Evolutionary conservation across 2,888 invertebrate genomes (phyloP), one percentile per base, ranked within the genome.

Genomic region (Lasioglossum lativentre): DNA sequence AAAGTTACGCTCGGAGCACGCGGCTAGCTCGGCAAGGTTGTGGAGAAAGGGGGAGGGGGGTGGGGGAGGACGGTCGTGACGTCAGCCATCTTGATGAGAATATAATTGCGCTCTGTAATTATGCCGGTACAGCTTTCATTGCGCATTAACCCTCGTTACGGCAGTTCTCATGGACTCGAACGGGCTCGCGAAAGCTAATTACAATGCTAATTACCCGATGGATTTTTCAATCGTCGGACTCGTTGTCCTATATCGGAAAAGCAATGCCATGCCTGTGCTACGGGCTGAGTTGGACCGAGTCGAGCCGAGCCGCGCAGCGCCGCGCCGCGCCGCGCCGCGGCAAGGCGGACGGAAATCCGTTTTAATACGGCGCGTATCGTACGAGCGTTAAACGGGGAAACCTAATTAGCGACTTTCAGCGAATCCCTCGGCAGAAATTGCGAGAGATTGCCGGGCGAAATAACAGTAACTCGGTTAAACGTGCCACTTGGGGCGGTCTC

Each of bases 401-500:
- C 45, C 38, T 78, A 72, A 85, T 85, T 80, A 80, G 66, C 56
- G 76, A 80, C 74, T 86, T 80, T 80, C 72, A 77, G 52, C 47
- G 80, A 86, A 72, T 75, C 10, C 14, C 56, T 4, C 52, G 75
- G n/a, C 34, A 45, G 85, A 72, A 85, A 85, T 71, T 47, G 80
- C 74, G 75, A 68, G 75, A 68, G 45, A 86, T 70, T 80, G 59
- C 72, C 66, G 30, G 27, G 66, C 74, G 82, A 68, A 86, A 78
- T 82, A 86, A 79, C 75, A 8, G 79, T 78, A 78, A 83, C 63
- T 47, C 75, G 75, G 68, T 86, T 86, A 86, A 86, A 80, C 68
- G 80, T 70, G 77, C 34, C 82, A 77, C 82, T 81, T 70, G 34
- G 73, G 38, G 66, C 75, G 59, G 59, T 38, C 45, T 72, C 71